phyloP scores from a whole-genome alignment of 2,113 vertebrate species.

The Anseranas semipalmata region DNA sequence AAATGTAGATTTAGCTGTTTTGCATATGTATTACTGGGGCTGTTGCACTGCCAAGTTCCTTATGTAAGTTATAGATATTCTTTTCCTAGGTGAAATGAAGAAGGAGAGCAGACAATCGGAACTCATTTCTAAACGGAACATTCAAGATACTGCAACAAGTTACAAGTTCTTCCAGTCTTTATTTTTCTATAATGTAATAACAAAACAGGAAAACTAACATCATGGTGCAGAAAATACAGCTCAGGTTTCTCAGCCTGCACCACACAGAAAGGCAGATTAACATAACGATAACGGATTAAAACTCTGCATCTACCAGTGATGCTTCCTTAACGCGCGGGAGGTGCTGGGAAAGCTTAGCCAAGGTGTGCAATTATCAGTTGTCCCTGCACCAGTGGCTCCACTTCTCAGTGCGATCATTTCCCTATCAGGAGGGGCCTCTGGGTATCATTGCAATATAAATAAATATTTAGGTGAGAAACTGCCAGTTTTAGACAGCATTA shows the following conservation, averaged over 20 bases:
- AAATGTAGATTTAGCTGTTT: neutral
- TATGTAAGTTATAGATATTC: neutral
- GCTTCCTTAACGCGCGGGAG: neutral
- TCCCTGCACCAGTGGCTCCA: neutral
- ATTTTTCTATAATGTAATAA: neutral
- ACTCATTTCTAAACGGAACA: neutral
- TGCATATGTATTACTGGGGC: neutral
- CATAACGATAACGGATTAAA: rapidly evolving
- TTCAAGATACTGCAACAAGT: neutral
- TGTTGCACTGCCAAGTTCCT: neutral
- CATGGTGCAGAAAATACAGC: neutral
- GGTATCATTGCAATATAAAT: neutral
- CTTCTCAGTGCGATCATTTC: rapidly evolving
- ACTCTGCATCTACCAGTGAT: too few species aligned
- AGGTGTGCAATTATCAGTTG: neutral
- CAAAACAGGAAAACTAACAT: neutral
- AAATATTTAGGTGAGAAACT: neutral
- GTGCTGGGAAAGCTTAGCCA: neutral
- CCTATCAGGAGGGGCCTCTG: neutral
- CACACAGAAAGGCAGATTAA: neutral
- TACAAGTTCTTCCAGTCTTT: neutral
- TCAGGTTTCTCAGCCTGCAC: neutral
- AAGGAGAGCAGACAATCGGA: neutral
- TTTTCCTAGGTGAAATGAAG: neutral
- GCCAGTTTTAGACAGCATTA: neutral